Evolutionary conservation across 2,113 vertebrate species (phyloP).

Genomic region (Ginglymostoma cirratum): DNA sequence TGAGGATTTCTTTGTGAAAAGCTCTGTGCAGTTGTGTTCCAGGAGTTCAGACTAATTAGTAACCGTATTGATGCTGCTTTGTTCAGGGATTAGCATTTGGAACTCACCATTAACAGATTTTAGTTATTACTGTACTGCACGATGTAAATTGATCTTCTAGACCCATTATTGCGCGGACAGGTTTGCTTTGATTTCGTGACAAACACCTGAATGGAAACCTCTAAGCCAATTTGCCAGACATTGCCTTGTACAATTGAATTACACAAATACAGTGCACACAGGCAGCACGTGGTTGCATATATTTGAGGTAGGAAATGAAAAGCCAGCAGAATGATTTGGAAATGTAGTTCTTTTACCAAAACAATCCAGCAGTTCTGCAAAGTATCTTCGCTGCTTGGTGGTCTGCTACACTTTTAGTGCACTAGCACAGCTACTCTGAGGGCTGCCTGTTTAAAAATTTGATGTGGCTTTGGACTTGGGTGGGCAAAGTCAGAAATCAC

Average conservation of each 20-base stretch:
- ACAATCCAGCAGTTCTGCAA: not conserved
- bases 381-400: not conserved
- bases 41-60: not conserved
- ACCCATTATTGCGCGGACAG: not conserved
- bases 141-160: not conserved
- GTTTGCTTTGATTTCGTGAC: not conserved
- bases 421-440: not conserved
- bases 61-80: not conserved
- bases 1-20: not conserved
- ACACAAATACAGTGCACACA: not conserved
- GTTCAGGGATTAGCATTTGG: not conserved
- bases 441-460: too few species aligned
- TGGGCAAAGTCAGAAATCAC: too few species aligned
- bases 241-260: not conserved
- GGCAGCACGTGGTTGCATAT: not conserved
- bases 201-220: not conserved
- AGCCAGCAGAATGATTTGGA: not conserved
- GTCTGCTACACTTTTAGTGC: not conserved
- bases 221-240: not conserved
- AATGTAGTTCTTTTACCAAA: not conserved
- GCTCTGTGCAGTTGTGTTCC: not conserved
- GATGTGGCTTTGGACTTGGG: too few species aligned
- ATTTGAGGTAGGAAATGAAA: not conserved
- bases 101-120: not conserved
- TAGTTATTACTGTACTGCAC: not conserved